Evolutionary conservation across 2,888 invertebrate species (phyloP).

Genomic region (Sesia bembeciformis): DNA sequence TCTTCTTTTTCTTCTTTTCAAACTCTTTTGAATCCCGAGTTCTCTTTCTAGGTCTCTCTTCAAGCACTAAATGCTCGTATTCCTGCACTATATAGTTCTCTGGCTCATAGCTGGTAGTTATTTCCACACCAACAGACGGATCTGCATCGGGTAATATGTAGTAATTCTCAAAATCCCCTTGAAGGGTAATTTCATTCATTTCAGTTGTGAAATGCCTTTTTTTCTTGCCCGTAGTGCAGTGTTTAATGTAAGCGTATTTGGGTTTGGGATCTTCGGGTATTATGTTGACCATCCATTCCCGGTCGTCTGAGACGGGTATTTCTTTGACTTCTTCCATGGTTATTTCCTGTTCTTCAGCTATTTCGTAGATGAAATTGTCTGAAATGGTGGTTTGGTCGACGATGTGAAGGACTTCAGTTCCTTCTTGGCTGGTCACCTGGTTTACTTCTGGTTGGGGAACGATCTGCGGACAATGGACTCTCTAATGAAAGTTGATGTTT

Average conservation of each 20-base stretch:
- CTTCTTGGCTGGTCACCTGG: slow-evolving; percentile 8
- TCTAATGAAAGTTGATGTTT: too few species aligned
- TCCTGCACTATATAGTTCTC: slow-evolving; percentile 59
- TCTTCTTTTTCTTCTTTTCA: slow-evolving; percentile 35
- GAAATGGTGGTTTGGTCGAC: slow-evolving; percentile 47
- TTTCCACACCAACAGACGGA: slow-evolving; percentile 54
- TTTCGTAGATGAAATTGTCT: slow-evolving; percentile 63
- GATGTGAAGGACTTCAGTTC: slow-evolving; percentile 38
- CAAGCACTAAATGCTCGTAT: slow-evolving; percentile 50
- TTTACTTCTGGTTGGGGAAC: slow-evolving; percentile 32
- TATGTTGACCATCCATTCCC: slow-evolving; percentile 61
- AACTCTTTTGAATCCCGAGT: slow-evolving; percentile 25
- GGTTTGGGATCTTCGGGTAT: slow-evolving; percentile 48
- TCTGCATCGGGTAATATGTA: slow-evolving; percentile 65
- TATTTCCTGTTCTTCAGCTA: slow-evolving; percentile 66
- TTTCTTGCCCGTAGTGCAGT: slow-evolving; percentile 54
- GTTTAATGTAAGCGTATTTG: slow-evolving; percentile 62
- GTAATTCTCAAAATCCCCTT: slow-evolving; percentile 62
- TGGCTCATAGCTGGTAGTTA: slow-evolving; percentile 58
- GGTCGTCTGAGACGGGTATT: slow-evolving; percentile 33
- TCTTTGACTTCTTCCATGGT: slow-evolving; percentile 62
- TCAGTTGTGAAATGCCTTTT: slow-evolving; percentile 59
- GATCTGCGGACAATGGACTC: slow-evolving; percentile 24
- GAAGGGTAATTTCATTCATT: slow-evolving; percentile 54
- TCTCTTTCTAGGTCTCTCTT: slow-evolving; percentile 46